Conservation (phyloP, 2,797 vertebrate genomes). For the Ibycter americanus region DNA sequence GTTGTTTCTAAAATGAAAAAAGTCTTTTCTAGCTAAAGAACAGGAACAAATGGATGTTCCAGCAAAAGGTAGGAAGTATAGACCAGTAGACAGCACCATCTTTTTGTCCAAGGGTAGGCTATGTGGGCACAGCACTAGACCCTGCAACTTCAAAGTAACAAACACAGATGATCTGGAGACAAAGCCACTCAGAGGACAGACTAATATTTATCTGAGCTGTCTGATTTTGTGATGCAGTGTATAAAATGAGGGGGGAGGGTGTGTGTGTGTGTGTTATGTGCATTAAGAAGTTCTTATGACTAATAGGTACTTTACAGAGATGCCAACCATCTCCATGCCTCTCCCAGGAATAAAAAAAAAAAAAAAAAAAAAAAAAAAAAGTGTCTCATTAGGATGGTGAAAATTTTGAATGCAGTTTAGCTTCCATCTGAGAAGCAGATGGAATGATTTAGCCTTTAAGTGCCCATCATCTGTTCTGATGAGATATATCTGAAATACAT, state of each 20-base stretch:
- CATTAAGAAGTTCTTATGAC: background rate
- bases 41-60: background rate
- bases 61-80: background rate
- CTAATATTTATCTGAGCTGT: background rate
- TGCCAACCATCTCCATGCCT: background rate
- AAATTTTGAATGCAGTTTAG: background rate
- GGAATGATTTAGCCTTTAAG: background rate
- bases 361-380: too few relatives aligned
- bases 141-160: background rate
- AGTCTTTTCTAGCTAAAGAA: background rate
- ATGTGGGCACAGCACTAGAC: background rate
- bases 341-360: background rate
- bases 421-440: background rate
- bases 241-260: background rate
- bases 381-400: background rate
- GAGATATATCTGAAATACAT: background rate
- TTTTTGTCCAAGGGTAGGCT: background rate
- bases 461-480: background rate
- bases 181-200: background rate
- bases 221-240: background rate
- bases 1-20: background rate
- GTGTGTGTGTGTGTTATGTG: too few relatives aligned
- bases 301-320: background rate
- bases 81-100: background rate
- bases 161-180: background rate